These are phyloP conservation scores for Aegithalos caudatus DNA, from an alignment of 2,113 vertebrate species.

Conservation along the genomic window DNA sequence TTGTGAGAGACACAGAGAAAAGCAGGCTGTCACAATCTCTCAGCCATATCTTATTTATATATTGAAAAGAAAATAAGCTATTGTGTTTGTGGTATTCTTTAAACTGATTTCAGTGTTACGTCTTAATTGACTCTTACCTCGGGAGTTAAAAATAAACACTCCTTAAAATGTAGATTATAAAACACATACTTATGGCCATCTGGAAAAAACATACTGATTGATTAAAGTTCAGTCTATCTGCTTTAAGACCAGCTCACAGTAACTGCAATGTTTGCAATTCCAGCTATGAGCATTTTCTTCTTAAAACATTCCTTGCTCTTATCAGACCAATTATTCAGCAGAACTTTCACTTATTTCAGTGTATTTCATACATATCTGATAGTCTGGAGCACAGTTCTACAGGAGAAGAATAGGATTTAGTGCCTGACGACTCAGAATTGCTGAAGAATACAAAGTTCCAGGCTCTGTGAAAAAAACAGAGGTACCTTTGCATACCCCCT, in stretches of 20 bases:
- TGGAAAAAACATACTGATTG: constrained; percentile 67
- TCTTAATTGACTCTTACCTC: constrained; percentile 53
- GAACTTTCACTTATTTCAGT: constrained; percentile 66
- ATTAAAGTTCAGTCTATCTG: constrained; percentile 67
- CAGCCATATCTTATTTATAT: neutral
- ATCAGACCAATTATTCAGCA: constrained; percentile 49
- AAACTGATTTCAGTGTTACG: constrained; percentile 14
- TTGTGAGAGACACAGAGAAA: neutral
- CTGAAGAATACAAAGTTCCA: constrained; percentile 33
- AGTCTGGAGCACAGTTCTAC: constrained; percentile 42
- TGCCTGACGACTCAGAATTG: constrained; percentile 59
- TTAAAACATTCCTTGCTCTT: constrained; percentile 51
- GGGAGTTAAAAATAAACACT: constrained; percentile 35
- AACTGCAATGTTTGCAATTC: constrained; percentile 69
- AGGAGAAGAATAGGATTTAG: constrained; percentile 39
- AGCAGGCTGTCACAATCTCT: neutral
- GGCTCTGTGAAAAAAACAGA: neutral
- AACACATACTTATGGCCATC: constrained; percentile 64
- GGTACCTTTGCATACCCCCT: neutral
- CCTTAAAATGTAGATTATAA: constrained; percentile 52
- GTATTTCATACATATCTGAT: constrained; percentile 15
- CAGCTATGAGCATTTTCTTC: constrained; percentile 68
- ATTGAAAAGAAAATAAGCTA: neutral
- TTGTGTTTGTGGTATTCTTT: neutral
- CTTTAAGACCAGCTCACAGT: constrained; percentile 57